Evolutionary conservation across 1,140 invertebrate genomes (phyloP), one percentile per base, ranked within the genome.

Genomic region (Panagrolaimus sp.): DNA sequence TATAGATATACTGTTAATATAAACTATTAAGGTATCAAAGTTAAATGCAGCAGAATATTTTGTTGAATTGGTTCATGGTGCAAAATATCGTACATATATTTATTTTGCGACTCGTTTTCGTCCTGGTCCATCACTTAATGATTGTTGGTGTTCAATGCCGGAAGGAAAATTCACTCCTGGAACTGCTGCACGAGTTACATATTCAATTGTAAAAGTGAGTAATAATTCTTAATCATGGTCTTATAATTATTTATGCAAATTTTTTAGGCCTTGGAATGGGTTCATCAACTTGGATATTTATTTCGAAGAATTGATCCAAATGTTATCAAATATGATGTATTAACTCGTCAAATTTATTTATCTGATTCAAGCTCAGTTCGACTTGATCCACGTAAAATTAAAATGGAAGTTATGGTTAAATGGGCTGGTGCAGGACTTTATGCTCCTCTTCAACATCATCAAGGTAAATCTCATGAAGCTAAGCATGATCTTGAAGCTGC

Each of bases 261-360:
- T n/a, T 71, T 69, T 24, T 46, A 71, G 70, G 70, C 70, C 21
- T 17, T 71, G 12, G 28, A 71, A 58, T 6, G 62, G 4, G 70
- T 72, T 24, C 70, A 71, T 43, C 12, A 1, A 14, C 45, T 71
- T 12, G 44, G 47, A 38, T 71, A 72, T 43, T 47, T 72, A 21
- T 46, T 72, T 10, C 73, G 71, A 10, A 74, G 71, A n/a, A 69
- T 72, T 38, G 71, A 72, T 44, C 71, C 71, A 21, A 72, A 72
- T 44, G 71, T 72, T 4, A 72, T 72, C 46, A 69, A 62, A 69
- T 72, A 76, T 46, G 71, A 72, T 26, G 71, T 44, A 14, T 15
- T 21, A 10, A 67, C 38, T 17, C 46, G 72, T 43, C 38, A 46
- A 28, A 72, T 72, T 46, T 72, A 72, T 45, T 62, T 72, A 28